A percentile compares a stretch with the other conserved stretches of the same genome.
phyloP scores from a whole-genome alignment of 2,113 vertebrate genomes.

The Eudyptes chrysolophus region DNA sequence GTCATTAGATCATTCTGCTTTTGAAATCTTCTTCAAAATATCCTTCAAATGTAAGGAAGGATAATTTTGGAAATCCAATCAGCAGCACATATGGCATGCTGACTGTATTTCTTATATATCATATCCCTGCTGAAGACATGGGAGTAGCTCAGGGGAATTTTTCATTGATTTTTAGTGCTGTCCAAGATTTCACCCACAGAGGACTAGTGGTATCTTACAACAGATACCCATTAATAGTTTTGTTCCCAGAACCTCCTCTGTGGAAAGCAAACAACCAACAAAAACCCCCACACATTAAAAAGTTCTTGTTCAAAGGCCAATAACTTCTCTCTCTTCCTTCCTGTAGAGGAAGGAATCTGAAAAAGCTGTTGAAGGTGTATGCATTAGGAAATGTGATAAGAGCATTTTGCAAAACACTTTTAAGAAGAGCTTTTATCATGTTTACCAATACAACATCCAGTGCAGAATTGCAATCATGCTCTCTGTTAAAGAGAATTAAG shows the following conservation, averaged over 20 bases:
- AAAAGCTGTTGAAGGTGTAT: background rate
- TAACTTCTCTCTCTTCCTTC: background rate
- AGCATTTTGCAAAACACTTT: background rate
- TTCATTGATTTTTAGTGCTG: background rate
- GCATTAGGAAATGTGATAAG: background rate
- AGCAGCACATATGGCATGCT: background rate
- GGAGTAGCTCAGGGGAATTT: background rate
- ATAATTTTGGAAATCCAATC: background rate
- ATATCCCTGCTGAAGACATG: background rate
- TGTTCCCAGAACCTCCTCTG: background rate
- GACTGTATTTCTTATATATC: background rate
- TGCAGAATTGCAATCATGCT: background rate
- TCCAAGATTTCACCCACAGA: background rate
- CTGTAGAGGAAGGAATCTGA: background rate
- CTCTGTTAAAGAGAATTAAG: conserved; percentile 31
- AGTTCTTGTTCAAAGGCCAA: background rate
- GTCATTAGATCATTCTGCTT: background rate
- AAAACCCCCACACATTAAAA: background rate
- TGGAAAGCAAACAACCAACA: background rate
- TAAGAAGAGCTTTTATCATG: background rate
- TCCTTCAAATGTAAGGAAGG: background rate
- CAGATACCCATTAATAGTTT: background rate
- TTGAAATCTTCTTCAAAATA: background rate
- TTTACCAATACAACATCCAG: background rate
- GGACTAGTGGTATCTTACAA: background rate